Conservation (phyloP, 2,888 invertebrate species). For the Melinopterus prodromus region DNA sequence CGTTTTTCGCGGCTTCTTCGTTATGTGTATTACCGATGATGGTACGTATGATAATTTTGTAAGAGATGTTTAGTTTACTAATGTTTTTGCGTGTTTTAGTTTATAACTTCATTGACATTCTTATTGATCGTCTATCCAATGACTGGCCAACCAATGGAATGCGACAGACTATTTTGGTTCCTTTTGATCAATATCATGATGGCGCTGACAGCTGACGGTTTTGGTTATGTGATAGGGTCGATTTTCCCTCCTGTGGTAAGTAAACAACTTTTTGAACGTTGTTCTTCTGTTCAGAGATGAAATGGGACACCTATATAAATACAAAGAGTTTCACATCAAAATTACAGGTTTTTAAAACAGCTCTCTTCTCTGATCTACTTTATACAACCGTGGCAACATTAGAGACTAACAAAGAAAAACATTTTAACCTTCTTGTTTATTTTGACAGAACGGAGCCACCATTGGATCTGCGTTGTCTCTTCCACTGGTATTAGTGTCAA, state of each 20-base stretch:
- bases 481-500: slow-evolving; percentile 24
- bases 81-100: slow-evolving; percentile 43
- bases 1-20: slow-evolving; percentile 75
- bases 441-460: slow-evolving; percentile 32
- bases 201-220: slow-evolving; percentile 74
- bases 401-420: neutral
- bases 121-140: slow-evolving; percentile 64
- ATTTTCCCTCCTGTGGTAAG: slow-evolving; percentile 33
- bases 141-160: slow-evolving; percentile 75
- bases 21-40: slow-evolving; percentile 73
- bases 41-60: slow-evolving; percentile 68
- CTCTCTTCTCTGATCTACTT: too few species aligned
- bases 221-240: slow-evolving; percentile 59
- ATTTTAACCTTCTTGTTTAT: neutral
- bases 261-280: slow-evolving; percentile 28
- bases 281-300: too few species aligned
- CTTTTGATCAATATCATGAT: slow-evolving; percentile 70
- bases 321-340: too few species aligned
- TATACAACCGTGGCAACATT: neutral
- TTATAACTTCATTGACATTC: slow-evolving; percentile 32
- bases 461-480: slow-evolving; percentile 28
- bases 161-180: slow-evolving; percentile 70
- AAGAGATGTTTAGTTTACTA: slow-evolving; percentile 60
- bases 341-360: too few species aligned
- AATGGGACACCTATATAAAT: too few species aligned